Percentiles rank a stretch among this genome's conserved stretches.
phyloP scores from a whole-genome alignment of 1,140 invertebrate genomes.

The Andrena cerasifolii region DNA sequence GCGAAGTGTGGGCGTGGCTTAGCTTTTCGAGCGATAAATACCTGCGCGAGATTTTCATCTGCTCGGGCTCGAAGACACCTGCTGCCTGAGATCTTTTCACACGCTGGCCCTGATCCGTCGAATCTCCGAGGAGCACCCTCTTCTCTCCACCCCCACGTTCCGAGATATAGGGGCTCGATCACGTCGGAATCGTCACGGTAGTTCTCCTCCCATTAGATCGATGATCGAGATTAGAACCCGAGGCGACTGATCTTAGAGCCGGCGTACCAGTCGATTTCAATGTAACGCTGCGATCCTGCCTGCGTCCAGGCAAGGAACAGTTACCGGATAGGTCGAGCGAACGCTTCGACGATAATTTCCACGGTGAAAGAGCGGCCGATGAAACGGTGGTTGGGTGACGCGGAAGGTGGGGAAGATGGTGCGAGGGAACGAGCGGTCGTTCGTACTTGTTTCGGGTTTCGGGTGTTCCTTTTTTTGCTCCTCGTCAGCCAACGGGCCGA shows the following conservation, averaged over 20 bases:
- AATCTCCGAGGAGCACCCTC: neutral
- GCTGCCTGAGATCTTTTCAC: constrained; percentile 66
- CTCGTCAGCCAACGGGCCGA: constrained; percentile 67
- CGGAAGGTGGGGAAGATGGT: neutral
- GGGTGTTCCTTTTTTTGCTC: constrained; percentile 43
- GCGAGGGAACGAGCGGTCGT: neutral
- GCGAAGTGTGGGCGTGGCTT: constrained; percentile 62
- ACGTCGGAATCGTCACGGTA: constrained; percentile 11
- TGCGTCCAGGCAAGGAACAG: constrained; percentile 26
- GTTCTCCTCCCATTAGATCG: constrained; percentile 8
- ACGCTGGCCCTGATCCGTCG: constrained; percentile 47
- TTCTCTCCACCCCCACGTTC: neutral
- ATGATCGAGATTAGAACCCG: constrained; percentile 24
- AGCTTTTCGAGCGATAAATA: constrained; percentile 60
- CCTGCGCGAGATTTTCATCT: constrained; percentile 66
- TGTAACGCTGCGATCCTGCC: too few species aligned
- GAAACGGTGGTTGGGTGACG: constrained; percentile 25
- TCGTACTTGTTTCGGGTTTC: neutral
- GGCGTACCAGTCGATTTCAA: too few species aligned
- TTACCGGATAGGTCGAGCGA: constrained; percentile 34
- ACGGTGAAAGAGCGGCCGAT: constrained; percentile 13
- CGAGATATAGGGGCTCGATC: neutral
- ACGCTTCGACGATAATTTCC: constrained; percentile 44
- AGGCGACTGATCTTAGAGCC: too few species aligned
- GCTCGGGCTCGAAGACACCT: constrained; percentile 61